Percentiles rank a stretch among this genome's conserved stretches.
Conservation (phyloP, 1,140 invertebrate species). For the Drosophila truncata region DNA sequence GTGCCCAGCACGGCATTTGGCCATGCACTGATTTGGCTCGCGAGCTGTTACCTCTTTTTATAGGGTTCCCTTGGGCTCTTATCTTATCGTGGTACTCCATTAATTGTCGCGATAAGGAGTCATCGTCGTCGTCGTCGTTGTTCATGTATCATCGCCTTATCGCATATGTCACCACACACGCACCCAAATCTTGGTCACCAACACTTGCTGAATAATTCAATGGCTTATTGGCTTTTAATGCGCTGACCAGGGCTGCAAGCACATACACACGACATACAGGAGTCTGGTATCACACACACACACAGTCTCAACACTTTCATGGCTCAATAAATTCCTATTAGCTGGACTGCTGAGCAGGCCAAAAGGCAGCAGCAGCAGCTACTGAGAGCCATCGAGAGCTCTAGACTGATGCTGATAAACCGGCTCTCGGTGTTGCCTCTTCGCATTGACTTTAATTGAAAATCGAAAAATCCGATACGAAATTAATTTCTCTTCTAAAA, state of each 20-base stretch:
- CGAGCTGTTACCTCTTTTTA: constrained; percentile 30
- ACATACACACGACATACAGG: neutral
- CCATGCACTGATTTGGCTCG: constrained; percentile 60
- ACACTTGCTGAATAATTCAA: constrained; percentile 68
- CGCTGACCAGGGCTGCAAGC: constrained; percentile 37
- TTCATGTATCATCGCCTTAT: constrained; percentile 29
- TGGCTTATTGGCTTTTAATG: constrained; percentile 80
- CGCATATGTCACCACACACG: constrained; percentile 25
- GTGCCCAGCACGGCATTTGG: constrained; percentile 25
- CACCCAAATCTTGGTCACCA: constrained; percentile 21
- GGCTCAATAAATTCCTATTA: constrained; percentile 83
- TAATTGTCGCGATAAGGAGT: constrained; percentile 64
- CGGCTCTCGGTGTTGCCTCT: constrained; percentile 32
- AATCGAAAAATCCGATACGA: constrained; percentile 84
- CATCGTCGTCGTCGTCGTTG: neutral
- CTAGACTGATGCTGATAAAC: constrained; percentile 18
- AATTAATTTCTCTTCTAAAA: constrained; percentile 84
- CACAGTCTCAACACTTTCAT: constrained; percentile 79
- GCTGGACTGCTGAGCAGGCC: constrained; percentile 44
- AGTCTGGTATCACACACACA: neutral
- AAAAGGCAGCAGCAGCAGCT: constrained; percentile 7
- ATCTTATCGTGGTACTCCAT: constrained; percentile 55
- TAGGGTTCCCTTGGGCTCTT: constrained; percentile 5
- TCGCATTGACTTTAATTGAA: constrained; percentile 82
- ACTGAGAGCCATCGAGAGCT: constrained; percentile 18